Evolutionary conservation across 1,140 invertebrate genomes (phyloP).

Genomic region (Pseudachorutes palmiensis): DNA sequence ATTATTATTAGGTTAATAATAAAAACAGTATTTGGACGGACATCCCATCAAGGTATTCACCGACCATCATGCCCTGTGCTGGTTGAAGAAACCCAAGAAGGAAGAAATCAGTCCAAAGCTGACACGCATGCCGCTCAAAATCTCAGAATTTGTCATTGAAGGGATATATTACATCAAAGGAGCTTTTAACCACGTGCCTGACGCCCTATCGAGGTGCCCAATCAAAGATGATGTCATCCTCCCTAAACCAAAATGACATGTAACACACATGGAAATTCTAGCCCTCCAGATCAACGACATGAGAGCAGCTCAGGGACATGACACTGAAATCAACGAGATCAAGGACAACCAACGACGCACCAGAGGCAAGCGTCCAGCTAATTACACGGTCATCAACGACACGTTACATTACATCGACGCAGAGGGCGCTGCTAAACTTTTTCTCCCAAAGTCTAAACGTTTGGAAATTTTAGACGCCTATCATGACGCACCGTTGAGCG

Average conservation of each 20-base stretch:
- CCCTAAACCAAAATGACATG: background rate
- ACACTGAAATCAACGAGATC: background rate
- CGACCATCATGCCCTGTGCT: constrained; percentile 15
- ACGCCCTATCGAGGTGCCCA: constrained; percentile 5
- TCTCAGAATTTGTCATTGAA: background rate
- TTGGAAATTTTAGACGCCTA: no score
- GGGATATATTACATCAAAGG: constrained; percentile 2
- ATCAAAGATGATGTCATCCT: background rate
- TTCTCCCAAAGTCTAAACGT: no score
- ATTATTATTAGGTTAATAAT: constrained; percentile 4
- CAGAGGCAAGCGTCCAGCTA: background rate
- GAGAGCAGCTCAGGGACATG: background rate
- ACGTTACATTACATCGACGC: background rate
- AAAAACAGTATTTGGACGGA: constrained; percentile 12
- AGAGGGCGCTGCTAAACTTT: no score
- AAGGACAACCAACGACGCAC: background rate
- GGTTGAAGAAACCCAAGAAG: constrained; percentile 5
- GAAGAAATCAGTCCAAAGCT: constrained; percentile 9
- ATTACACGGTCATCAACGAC: background rate
- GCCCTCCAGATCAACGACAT: background rate
- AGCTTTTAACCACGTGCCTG: background rate
- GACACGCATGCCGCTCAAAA: background rate
- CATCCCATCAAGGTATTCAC: background rate
- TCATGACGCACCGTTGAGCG: background rate
- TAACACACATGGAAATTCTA: background rate